Evolutionary conservation across 1,140 invertebrate species (phyloP).

Genomic region (Panagrolaimus sp.): DNA sequence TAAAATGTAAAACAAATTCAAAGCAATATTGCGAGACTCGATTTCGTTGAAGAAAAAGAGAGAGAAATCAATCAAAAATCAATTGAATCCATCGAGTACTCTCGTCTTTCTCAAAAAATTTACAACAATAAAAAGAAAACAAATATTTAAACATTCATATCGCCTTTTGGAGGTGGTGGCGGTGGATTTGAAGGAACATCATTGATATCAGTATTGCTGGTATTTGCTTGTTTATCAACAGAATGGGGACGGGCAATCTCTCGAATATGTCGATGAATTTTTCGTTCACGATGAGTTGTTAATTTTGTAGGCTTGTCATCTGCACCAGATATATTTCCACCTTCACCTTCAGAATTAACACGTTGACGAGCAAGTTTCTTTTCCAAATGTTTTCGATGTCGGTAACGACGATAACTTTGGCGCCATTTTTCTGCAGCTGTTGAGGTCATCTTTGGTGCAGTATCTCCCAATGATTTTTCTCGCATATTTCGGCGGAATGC

Average conservation of each 20-base stretch:
- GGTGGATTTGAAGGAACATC: background rate
- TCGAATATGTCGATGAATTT: conserved; percentile 36
- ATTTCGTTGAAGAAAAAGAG: conserved; percentile 1
- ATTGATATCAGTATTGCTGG: background rate
- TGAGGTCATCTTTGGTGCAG: conserved; percentile 53
- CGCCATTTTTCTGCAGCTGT: conserved; percentile 57
- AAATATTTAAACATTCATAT: conserved; percentile 7
- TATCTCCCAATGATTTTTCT: conserved; percentile 43
- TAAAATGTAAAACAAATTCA: no score
- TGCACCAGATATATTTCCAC: conserved; percentile 14
- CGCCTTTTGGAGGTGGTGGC: background rate
- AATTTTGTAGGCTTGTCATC: background rate
- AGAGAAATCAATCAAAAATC: background rate
- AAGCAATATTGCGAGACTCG: conserved; percentile 6
- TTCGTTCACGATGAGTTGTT: conserved; percentile 5
- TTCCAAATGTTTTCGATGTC: conserved; percentile 50
- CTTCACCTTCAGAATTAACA: conserved; percentile 4
- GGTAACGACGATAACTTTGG: conserved; percentile 51
- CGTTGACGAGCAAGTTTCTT: conserved; percentile 28
- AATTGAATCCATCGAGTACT: conserved; percentile 8
- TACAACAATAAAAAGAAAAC: background rate
- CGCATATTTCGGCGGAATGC: conserved; percentile 43
- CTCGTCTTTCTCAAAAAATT: background rate
- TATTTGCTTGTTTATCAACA: background rate
- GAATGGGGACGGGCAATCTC: conserved; percentile 33